A percentile compares a stretch with the other conserved stretches of the same genome.
Evolutionary conservation across 2,888 invertebrate genomes (phyloP).

Genomic region (Rhyacophila evoluta): DNA sequence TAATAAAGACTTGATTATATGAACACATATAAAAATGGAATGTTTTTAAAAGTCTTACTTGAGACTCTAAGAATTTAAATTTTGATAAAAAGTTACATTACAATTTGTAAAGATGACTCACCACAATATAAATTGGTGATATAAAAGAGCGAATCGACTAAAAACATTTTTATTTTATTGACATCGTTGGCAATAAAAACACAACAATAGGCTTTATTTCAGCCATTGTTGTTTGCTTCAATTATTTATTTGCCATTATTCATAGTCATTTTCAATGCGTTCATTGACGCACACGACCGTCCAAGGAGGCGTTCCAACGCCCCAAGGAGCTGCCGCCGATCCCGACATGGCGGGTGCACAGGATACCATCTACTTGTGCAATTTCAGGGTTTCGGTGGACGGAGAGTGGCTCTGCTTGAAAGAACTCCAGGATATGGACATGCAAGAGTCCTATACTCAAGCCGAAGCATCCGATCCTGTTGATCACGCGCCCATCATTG

Average conservation of each 20-base stretch:
- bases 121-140: neutral
- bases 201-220: neutral
- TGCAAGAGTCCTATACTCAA: slow-evolving; percentile 79
- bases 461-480: slow-evolving; percentile 74
- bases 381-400: slow-evolving; percentile 96
- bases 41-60: too few relatives aligned
- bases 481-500: slow-evolving; percentile 70
- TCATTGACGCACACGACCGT: slow-evolving; percentile 37
- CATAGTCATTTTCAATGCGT: slow-evolving; percentile 39
- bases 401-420: slow-evolving; percentile 97
- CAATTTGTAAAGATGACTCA: neutral
- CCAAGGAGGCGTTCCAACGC: slow-evolving; percentile 30
- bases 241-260: slow-evolving; percentile 40
- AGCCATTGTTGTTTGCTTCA: slow-evolving; percentile 37
- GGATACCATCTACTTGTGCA: slow-evolving; percentile 96
- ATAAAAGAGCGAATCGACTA: neutral
- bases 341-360: slow-evolving; percentile 87
- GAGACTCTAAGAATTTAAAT: too few relatives aligned
- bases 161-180: neutral
- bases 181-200: neutral
- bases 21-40: too few relatives aligned
- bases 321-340: slow-evolving; percentile 57
- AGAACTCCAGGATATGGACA: slow-evolving; percentile 92
- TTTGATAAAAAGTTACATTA: too few relatives aligned
- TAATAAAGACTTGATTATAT: too few relatives aligned